Conservation (phyloP, 2,113 vertebrate genomes). For the Sialia sialis region DNA sequence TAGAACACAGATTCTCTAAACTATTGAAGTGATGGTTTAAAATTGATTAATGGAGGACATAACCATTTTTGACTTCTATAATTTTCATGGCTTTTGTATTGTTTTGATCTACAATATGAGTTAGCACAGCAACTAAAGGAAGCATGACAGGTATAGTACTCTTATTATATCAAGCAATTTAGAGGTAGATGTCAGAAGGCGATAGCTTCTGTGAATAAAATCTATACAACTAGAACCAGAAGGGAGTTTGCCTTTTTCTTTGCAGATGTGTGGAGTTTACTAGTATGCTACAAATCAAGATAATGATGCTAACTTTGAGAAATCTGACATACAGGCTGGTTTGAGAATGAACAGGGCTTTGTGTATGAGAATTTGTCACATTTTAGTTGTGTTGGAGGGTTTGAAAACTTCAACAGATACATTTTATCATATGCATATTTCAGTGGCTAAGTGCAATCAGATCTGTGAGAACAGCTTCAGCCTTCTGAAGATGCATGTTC, state of each 20-base stretch:
- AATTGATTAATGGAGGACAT: conserved; percentile 17
- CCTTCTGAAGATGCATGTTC: not conserved
- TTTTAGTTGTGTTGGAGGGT: not conserved
- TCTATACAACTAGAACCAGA: not conserved
- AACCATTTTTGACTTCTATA: not conserved
- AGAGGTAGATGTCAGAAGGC: not conserved
- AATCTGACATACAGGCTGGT: not conserved
- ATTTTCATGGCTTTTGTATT: conserved; percentile 11
- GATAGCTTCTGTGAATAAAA: not conserved
- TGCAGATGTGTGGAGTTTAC: not conserved
- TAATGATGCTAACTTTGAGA: not conserved
- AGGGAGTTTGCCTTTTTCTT: not conserved
- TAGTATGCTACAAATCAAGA: not conserved
- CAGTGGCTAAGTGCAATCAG: not conserved
- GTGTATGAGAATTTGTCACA: not conserved
- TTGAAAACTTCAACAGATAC: not conserved
- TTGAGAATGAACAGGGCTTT: not conserved
- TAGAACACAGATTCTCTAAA: not conserved
- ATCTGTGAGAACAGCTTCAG: not conserved
- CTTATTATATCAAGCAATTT: not conserved
- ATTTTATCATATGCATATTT: not conserved
- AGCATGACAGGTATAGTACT: not conserved
- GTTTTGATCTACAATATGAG: not conserved
- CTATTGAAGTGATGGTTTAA: not conserved
- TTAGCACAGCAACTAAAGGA: not conserved